Evolutionary conservation across 2,113 vertebrate species (phyloP).

Genomic region (Anolis carolinensis): DNA sequence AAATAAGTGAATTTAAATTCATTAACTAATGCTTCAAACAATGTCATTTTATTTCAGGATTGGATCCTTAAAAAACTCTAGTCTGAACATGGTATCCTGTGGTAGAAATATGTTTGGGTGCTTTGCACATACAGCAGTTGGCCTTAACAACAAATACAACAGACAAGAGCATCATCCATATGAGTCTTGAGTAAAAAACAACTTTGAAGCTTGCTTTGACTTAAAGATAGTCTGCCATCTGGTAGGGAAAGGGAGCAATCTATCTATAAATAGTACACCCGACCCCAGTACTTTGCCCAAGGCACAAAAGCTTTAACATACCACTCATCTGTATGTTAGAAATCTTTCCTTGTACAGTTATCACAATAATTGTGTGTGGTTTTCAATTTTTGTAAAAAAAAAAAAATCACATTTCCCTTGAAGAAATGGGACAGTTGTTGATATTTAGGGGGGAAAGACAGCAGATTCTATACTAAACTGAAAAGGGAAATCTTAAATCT

Average conservation of each 20-base stretch:
- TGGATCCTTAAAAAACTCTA: neutral
- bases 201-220: neutral
- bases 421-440: neutral
- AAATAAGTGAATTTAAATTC: constrained; percentile 46
- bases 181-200: neutral
- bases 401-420: neutral
- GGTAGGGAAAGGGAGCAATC: neutral
- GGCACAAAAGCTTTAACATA: neutral
- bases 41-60: neutral
- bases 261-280: neutral
- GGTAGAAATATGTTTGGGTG: neutral
- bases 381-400: neutral
- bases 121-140: neutral
- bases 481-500: neutral
- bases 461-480: neutral
- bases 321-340: neutral
- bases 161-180: neutral
- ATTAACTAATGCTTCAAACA: neutral
- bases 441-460: neutral
- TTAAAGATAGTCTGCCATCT: neutral
- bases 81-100: neutral
- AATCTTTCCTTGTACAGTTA: neutral
- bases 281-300: neutral
- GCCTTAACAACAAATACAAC: neutral
- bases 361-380: neutral